These are phyloP conservation scores for Halcyon leucocephala DNA, from an alignment of 2,797 vertebrate genomes.

Conservation along the genomic window DNA sequence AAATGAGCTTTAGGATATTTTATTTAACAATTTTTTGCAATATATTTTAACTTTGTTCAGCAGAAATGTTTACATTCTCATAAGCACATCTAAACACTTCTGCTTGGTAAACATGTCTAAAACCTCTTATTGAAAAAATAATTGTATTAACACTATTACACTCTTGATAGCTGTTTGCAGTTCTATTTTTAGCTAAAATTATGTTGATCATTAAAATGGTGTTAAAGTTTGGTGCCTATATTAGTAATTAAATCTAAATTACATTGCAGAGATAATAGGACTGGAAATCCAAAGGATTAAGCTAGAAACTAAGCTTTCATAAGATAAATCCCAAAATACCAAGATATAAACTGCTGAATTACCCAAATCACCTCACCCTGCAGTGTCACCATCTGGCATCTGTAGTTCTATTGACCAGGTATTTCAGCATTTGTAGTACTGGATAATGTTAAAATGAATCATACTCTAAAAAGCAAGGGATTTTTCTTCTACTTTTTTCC, in stretches of 20 bases:
- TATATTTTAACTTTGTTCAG: neutral
- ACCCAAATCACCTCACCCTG: neutral
- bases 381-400: constrained; percentile 15
- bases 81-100: neutral
- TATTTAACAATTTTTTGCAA: neutral
- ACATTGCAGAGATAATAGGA: neutral
- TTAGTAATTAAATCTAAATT: constrained; percentile 16
- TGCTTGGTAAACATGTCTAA: neutral
- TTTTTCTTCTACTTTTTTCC: neutral
- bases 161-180: neutral
- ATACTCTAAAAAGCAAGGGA: neutral
- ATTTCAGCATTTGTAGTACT: neutral
- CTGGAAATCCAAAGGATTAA: neutral
- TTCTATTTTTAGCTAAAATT: neutral
- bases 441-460: neutral
- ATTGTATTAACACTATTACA: neutral
- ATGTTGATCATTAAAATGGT: neutral
- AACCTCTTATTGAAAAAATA: neutral
- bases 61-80: neutral
- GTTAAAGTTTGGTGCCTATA: neutral
- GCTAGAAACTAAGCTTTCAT: neutral
- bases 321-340: constrained; percentile 12
- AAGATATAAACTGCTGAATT: neutral
- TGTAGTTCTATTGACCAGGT: neutral
- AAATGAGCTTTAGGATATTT: neutral